Evolutionary conservation across 2,888 invertebrate species (phyloP).

Genomic region (Desoria tigrina): DNA sequence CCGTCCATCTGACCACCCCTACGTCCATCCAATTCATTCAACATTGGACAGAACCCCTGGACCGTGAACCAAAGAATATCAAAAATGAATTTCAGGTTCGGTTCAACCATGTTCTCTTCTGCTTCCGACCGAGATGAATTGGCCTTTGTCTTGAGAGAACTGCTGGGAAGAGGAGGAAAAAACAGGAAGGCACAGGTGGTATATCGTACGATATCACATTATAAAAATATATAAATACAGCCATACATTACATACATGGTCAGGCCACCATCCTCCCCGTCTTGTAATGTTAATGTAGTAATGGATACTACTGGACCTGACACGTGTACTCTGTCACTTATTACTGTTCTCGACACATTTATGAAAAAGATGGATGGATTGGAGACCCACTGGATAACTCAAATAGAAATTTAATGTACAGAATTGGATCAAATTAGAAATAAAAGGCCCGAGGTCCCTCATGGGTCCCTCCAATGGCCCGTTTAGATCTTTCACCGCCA

Average conservation of each 20-base stretch:
- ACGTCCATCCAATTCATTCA: no score
- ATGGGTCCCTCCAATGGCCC: no score
- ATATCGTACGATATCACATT: no score
- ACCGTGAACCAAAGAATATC: neutral
- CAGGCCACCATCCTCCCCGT: neutral
- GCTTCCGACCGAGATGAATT: slow-evolving; percentile 14
- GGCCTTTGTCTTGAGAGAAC: slow-evolving; percentile 6
- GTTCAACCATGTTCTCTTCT: slow-evolving; percentile 1
- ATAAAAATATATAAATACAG: no score
- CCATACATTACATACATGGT: neutral
- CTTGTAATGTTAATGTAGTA: neutral
- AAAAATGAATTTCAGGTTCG: slow-evolving; percentile 8
- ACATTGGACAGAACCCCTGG: slow-evolving; percentile 8
- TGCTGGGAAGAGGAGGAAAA: neutral
- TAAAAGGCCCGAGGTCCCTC: no score
- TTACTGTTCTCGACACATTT: slow-evolving; percentile 8
- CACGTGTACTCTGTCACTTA: slow-evolving; percentile 20
- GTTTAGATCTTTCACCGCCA: no score
- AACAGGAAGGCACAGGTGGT: neutral
- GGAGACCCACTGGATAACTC: neutral
- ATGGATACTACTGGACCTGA: slow-evolving; percentile 9
- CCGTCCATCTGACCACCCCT: neutral
- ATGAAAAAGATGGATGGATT: slow-evolving; percentile 10
- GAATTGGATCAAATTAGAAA: neutral
- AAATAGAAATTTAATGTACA: no score